Evolutionary conservation across 2,797 vertebrate species (phyloP), one percentile per base, ranked within the genome.

Genomic region (Etheostoma perlongum): DNA sequence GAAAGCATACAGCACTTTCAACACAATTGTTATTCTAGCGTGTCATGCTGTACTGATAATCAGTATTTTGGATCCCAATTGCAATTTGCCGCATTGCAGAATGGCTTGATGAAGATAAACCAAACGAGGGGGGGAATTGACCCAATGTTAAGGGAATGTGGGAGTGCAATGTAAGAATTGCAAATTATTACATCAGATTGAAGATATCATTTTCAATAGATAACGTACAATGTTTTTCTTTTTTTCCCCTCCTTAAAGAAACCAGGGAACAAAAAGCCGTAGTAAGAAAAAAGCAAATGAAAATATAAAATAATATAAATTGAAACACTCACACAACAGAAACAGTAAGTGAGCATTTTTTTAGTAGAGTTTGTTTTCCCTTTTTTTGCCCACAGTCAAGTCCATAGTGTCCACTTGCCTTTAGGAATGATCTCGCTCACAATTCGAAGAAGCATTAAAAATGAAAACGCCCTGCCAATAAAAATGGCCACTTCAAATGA

Each of bases 381-480:
- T 3, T n/a, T 95, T 92, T 94, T 67, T 54, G 12, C 94, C 90
- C 92, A 89, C 95, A 94, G 73, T 75, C 44, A 40, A 40, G 61
- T 78, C 58, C 27, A 27, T 51, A 33, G 65, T 73, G 79, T 82
- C 69, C 58, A 10, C 21, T 82, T 85, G 62, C 71, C 54, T 69
- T 48, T 44, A 84, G 66, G 52, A 84, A 76, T 76, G 49, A 75
- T 79, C 61, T 85, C 74, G 79, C 77, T 81, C 53, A 74, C 53
- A 76, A 72, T 83, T 74, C 82, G 81, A 62, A 62, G 75, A 88
- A 89, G 76, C 80, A 74, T 78, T 86, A 84, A 84, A 76, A 92
- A 90, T 87, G 66, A 78, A 74, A 82, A 65, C 11, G 8, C 16
- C 19, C 69, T 71, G 71, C 78, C 74, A 84, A 89, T 85, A 68